phyloP scores from a whole-genome alignment of 2,797 vertebrate genomes.

The Galagoides demidoff region DNA sequence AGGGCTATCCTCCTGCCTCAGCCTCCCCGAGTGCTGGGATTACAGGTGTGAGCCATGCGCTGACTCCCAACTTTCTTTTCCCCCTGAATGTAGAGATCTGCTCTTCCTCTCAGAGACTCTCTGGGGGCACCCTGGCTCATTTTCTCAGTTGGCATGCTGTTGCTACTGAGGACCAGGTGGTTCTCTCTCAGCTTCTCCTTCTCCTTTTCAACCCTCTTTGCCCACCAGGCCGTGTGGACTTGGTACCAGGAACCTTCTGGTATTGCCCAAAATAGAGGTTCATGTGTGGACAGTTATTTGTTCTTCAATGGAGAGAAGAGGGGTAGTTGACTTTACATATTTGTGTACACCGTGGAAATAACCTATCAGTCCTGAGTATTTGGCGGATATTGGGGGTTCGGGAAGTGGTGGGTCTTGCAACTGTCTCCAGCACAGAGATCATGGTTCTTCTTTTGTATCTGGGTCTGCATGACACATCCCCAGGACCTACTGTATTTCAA shows the following conservation, averaged over 20 bases:
- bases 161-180: background rate
- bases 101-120: background rate
- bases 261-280: background rate
- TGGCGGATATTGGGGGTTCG: slow-evolving; percentile 37
- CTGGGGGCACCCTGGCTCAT: background rate
- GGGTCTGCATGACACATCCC: slow-evolving; percentile 69
- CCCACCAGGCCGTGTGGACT: background rate
- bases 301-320: slow-evolving; percentile 56
- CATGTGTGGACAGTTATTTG: slow-evolving; percentile 61
- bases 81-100: accelerated
- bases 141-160: background rate
- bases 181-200: background rate
- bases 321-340: slow-evolving; percentile 53
- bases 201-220: accelerated
- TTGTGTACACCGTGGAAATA: slow-evolving; percentile 59
- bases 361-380: slow-evolving; percentile 61
- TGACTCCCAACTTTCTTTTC: no score
- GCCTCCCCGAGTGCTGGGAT: no score
- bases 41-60: no score
- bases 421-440: slow-evolving; percentile 61
- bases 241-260: slow-evolving; percentile 8
- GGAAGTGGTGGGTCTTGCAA: slow-evolving; percentile 68
- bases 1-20: no score
- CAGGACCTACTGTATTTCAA: slow-evolving; percentile 78
- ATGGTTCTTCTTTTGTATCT: slow-evolving; percentile 69